phyloP scores from a whole-genome alignment of 1,140 invertebrate genomes.

The Orussus abietinus region DNA sequence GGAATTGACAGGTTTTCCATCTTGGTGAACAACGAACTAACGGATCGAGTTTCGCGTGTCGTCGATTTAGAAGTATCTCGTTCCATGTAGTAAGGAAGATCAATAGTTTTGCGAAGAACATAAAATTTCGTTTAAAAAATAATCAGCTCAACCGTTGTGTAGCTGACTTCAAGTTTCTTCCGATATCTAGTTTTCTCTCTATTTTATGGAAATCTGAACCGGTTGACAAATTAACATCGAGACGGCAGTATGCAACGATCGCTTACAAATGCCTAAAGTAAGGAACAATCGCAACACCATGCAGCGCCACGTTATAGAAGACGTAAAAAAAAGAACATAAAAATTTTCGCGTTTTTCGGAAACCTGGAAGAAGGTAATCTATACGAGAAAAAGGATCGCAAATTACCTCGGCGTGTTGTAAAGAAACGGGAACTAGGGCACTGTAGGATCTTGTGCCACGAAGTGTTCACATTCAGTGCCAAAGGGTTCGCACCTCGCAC shows the following conservation, averaged over 20 bases:
- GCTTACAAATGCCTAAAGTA: neutral
- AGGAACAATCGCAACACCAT: neutral
- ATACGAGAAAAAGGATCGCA: neutral
- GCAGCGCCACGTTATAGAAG: neutral
- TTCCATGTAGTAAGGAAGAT: too few relatives aligned
- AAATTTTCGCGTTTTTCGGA: neutral
- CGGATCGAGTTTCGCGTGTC: too few relatives aligned
- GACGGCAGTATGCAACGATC: neutral
- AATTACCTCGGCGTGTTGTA: neutral
- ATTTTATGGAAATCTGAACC: too few relatives aligned
- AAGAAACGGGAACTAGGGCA: neutral
- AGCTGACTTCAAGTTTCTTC: too few relatives aligned
- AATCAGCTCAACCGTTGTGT: too few relatives aligned
- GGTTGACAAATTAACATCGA: too few relatives aligned
- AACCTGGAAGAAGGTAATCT: neutral
- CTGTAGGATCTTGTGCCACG: neutral
- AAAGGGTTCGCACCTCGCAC: neutral
- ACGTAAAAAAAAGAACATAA: neutral
- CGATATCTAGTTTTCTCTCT: too few relatives aligned
- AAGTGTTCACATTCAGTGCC: slow-evolving; percentile 1
- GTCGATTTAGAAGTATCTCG: too few relatives aligned
- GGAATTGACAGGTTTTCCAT: neutral
- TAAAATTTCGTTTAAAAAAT: too few relatives aligned
- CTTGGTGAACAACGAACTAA: slow-evolving; percentile 5
- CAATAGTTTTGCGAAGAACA: too few relatives aligned